These are phyloP conservation scores for Ceratina australensis DNA, from an alignment of 1,140 invertebrate species.

Conservation along the genomic window DNA sequence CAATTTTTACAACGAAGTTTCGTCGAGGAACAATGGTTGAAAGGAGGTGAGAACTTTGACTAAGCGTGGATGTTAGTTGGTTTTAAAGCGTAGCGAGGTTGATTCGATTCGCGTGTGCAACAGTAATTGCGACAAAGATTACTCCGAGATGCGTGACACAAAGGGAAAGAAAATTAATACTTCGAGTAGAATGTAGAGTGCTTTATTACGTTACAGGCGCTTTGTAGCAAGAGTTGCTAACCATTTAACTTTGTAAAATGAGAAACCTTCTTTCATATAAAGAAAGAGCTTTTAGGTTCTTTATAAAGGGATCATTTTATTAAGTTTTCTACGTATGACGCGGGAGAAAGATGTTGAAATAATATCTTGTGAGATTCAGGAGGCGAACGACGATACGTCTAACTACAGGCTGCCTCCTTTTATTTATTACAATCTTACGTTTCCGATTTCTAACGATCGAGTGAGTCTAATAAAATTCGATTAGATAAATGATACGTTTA, in stretches of 20 bases:
- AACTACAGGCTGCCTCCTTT: too few species aligned
- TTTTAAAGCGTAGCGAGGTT: too few species aligned
- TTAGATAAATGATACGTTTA: too few species aligned
- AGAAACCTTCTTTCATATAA: not conserved
- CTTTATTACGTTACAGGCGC: not conserved
- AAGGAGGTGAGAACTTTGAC: too few species aligned
- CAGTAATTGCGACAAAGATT: not conserved
- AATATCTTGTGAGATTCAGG: not conserved
- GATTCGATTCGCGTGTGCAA: not conserved
- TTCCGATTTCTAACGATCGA: too few species aligned
- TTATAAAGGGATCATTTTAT: not conserved
- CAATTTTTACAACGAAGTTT: too few species aligned
- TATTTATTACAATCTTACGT: too few species aligned
- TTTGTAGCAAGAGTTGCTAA: not conserved
- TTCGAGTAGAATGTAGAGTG: not conserved
- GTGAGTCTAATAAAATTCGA: too few species aligned
- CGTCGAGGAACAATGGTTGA: too few species aligned
- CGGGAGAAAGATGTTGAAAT: not conserved
- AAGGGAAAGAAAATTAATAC: constrained; percentile 8
- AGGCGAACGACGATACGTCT: not conserved
- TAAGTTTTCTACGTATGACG: not conserved
- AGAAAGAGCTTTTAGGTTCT: not conserved
- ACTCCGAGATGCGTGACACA: not conserved
- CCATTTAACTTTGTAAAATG: not conserved
- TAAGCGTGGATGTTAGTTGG: too few species aligned